phyloP scores from a whole-genome alignment of 2,113 vertebrate genomes.

The Tiliqua scincoides region DNA sequence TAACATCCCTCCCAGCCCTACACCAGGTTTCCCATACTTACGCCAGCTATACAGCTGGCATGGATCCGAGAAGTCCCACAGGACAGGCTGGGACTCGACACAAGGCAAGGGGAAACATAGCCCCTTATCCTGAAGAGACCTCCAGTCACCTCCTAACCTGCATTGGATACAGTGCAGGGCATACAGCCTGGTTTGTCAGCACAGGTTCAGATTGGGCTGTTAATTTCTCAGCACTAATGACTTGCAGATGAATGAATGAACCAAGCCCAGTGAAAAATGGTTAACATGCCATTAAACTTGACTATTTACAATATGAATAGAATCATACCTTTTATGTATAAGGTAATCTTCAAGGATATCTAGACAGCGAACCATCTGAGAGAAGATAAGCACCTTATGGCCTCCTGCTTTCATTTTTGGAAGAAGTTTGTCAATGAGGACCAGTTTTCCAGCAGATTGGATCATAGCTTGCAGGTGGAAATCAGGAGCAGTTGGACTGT shows the following conservation, averaged over 20 bases:
- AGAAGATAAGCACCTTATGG: constrained; percentile 98
- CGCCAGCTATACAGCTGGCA: too few species aligned
- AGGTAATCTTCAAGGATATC: constrained; percentile 99
- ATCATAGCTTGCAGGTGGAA: constrained; percentile 99
- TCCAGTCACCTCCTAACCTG: too few species aligned
- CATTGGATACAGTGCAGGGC: too few species aligned
- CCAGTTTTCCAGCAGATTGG: constrained; percentile 96
- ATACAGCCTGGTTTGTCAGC: too few species aligned
- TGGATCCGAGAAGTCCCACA: too few species aligned
- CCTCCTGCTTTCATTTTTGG: constrained; percentile 99
- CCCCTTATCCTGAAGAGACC: too few species aligned
- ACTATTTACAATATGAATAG: not conserved
- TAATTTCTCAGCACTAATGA: not conserved
- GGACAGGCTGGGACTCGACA: too few species aligned
- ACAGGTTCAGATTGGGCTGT: too few species aligned
- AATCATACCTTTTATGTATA: constrained; percentile 92
- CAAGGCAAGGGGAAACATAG: too few species aligned
- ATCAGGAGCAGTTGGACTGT: constrained; percentile 86
- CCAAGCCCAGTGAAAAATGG: not conserved
- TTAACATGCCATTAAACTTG: not conserved
- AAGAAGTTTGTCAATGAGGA: constrained; percentile 97
- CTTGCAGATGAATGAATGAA: not conserved
- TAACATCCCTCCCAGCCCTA: too few species aligned
- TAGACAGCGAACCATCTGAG: constrained; percentile 98
- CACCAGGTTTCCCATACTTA: too few species aligned